Evolutionary conservation across 2,797 vertebrate genomes (phyloP).

Genomic region (Buphagus erythrorhynchus): DNA sequence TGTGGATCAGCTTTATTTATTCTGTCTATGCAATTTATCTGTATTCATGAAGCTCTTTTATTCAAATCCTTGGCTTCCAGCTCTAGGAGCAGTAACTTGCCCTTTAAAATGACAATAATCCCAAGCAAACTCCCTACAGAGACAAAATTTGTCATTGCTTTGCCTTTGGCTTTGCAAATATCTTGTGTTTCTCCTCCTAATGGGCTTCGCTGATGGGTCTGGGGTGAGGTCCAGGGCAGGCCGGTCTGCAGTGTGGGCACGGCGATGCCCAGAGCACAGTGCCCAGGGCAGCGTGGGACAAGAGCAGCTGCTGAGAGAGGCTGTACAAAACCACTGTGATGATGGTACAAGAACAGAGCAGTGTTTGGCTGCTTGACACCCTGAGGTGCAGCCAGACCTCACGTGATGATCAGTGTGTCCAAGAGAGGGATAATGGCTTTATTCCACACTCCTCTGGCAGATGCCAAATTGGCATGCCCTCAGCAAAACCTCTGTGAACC

Average conservation of each 20-base stretch:
- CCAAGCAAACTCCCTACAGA: not conserved
- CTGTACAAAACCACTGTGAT: not conserved
- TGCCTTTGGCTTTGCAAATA: not conserved
- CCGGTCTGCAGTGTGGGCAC: not conserved
- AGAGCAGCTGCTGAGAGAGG: not conserved
- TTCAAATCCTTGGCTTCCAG: not conserved
- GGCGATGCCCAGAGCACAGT: not conserved
- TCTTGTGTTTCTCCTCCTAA: not conserved
- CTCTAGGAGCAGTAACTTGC: not conserved
- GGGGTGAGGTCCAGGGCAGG: not conserved
- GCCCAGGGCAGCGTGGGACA: fast-evolving
- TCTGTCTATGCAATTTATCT: not conserved
- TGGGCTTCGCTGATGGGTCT: fast-evolving
- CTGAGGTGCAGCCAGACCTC: not conserved
- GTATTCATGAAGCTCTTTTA: not conserved
- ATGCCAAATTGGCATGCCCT: not conserved
- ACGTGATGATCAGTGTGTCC: not conserved
- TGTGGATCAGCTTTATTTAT: not conserved
- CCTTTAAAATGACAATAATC: not conserved
- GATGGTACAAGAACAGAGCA: fast-evolving
- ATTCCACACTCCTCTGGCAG: not conserved
- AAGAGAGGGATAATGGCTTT: not conserved
- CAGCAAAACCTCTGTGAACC: not conserved
- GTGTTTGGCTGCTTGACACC: not conserved
- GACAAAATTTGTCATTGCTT: not conserved